Evolutionary conservation across 2,888 invertebrate species (phyloP).

Genomic region (Tetheella fluctuosa): DNA sequence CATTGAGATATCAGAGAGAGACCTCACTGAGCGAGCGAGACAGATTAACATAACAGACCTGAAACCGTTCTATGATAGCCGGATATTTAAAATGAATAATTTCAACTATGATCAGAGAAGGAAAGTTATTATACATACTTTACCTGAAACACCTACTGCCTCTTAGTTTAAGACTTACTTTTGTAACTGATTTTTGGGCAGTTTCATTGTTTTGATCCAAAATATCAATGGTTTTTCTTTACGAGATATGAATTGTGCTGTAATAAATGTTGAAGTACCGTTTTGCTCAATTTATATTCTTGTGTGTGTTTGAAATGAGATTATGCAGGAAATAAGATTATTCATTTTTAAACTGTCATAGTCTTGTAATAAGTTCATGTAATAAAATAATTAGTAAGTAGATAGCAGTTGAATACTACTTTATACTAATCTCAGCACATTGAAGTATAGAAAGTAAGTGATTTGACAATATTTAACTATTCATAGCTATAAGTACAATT

Average conservation of each 20-base stretch:
- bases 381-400: too few species aligned
- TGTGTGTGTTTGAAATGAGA: background rate
- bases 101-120: conserved; percentile 93
- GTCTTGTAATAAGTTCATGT: too few species aligned
- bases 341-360: too few species aligned
- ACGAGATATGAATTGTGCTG: too few species aligned
- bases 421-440: too few species aligned
- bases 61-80: conserved; percentile 95
- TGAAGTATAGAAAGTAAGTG: too few species aligned
- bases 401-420: too few species aligned
- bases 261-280: background rate
- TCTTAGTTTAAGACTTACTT: conserved; percentile 19
- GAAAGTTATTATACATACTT: conserved; percentile 93
- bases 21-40: conserved; percentile 88
- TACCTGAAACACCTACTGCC: conserved; percentile 83
- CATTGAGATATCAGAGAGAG: conserved; percentile 92
- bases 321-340: too few species aligned
- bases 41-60: conserved; percentile 95
- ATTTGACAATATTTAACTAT: background rate
- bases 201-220: background rate
- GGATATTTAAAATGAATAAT: conserved; percentile 94
- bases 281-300: background rate
- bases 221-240: too few species aligned
- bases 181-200: background rate
- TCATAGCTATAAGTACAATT: background rate